These are phyloP conservation scores for Eulemur macaco DNA, from an alignment of 2,113 vertebrate species.

Conservation along the genomic window DNA sequence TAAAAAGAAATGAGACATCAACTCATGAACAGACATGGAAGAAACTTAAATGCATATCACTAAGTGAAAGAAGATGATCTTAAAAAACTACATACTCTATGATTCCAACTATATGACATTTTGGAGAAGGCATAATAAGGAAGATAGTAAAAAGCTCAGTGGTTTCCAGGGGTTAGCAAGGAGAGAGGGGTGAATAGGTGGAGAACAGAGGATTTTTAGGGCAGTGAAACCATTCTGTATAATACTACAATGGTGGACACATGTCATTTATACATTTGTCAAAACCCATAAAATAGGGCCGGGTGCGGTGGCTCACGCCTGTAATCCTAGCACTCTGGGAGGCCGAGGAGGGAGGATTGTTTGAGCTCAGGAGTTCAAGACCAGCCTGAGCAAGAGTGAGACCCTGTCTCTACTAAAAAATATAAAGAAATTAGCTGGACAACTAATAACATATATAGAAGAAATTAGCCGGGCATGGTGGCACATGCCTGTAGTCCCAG, in stretches of 20 bases:
- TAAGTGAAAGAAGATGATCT: background rate
- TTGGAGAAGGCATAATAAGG: background rate
- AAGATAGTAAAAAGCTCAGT: background rate
- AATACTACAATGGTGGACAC: background rate
- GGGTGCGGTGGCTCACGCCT: too few species aligned
- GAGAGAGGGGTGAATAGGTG: background rate
- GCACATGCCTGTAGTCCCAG: too few species aligned
- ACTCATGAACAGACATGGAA: background rate
- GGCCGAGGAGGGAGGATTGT: too few species aligned
- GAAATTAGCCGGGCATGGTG: too few species aligned
- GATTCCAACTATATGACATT: background rate
- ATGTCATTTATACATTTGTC: background rate
- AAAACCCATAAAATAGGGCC: background rate
- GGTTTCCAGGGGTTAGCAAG: background rate
- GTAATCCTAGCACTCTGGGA: too few species aligned
- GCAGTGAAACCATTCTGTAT: background rate
- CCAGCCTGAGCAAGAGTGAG: too few species aligned
- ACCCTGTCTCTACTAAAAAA: too few species aligned
- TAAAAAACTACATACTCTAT: background rate
- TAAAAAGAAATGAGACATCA: background rate
- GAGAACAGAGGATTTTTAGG: background rate
- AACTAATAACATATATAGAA: too few species aligned
- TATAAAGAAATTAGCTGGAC: too few species aligned
- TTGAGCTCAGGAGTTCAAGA: too few species aligned
- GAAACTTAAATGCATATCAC: background rate